These are phyloP conservation scores for Caloenas nicobarica DNA, from an alignment of 2,113 vertebrate genomes.

Conservation along the genomic window DNA sequence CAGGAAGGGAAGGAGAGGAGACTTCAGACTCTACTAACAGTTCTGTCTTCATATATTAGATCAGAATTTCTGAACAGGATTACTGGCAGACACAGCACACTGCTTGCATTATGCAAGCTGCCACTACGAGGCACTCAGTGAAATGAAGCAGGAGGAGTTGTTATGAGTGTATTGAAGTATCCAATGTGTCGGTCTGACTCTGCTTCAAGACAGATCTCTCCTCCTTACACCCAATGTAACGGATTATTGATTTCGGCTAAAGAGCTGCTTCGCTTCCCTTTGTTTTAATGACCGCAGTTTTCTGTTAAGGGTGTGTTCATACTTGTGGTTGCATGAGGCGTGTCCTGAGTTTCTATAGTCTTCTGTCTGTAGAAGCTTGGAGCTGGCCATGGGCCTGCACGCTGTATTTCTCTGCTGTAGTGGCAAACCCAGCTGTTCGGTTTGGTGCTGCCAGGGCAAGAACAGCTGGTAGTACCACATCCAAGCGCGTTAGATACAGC, in stretches of 20 bases:
- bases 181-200: not conserved
- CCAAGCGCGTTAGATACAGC: not conserved
- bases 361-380: not conserved
- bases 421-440: not conserved
- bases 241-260: not conserved
- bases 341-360: not conserved
- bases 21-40: not conserved
- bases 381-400: not conserved
- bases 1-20: not conserved
- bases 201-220: not conserved
- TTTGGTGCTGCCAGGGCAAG: not conserved
- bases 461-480: not conserved
- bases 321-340: not conserved
- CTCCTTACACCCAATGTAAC: not conserved
- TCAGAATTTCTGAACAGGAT: not conserved
- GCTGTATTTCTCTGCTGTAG: not conserved
- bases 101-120: not conserved
- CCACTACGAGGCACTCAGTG: not conserved
- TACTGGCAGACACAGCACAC: not conserved
- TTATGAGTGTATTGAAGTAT: not conserved
- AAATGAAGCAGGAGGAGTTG: not conserved
- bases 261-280: not conserved
- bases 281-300: not conserved
- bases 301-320: not conserved
- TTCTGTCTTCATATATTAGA: not conserved